phyloP scores from a whole-genome alignment of 2,113 vertebrate genomes.

The Centropus unirufus region DNA sequence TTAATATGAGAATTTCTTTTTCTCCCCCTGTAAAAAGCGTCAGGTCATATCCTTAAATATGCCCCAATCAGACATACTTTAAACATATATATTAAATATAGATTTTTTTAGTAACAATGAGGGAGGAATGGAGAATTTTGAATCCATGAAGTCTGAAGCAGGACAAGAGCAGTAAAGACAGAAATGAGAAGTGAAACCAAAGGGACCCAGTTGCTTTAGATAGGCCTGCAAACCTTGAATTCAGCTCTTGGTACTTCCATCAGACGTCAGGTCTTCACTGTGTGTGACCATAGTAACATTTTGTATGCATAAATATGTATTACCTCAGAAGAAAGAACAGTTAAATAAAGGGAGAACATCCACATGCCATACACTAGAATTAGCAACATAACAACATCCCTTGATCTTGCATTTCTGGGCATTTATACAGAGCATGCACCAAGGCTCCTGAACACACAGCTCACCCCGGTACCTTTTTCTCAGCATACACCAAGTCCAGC shows the following conservation, averaged over 20 bases:
- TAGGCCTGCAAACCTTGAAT: neutral
- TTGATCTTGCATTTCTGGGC: neutral
- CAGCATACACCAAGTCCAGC: neutral
- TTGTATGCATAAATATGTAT: neutral
- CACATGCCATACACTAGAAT: neutral
- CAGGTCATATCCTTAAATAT: neutral
- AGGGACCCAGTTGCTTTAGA: neutral
- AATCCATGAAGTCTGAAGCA: neutral
- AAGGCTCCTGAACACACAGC: neutral
- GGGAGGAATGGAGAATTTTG: neutral
- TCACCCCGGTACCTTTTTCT: neutral
- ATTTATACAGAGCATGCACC: neutral
- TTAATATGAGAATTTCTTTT: neutral
- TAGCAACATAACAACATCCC: neutral
- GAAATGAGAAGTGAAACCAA: neutral
- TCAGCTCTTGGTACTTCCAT: neutral
- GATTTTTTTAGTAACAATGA: neutral
- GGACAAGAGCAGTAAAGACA: neutral
- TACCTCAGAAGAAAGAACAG: neutral
- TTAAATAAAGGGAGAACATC: neutral
- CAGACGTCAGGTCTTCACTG: neutral
- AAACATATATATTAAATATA: neutral
- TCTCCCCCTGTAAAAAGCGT: neutral
- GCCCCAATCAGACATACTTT: neutral
- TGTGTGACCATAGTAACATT: neutral